Base-by-base conservation (phyloP, 2,113 vertebrate species). In the Bambusicola thoracicus region DNA sequence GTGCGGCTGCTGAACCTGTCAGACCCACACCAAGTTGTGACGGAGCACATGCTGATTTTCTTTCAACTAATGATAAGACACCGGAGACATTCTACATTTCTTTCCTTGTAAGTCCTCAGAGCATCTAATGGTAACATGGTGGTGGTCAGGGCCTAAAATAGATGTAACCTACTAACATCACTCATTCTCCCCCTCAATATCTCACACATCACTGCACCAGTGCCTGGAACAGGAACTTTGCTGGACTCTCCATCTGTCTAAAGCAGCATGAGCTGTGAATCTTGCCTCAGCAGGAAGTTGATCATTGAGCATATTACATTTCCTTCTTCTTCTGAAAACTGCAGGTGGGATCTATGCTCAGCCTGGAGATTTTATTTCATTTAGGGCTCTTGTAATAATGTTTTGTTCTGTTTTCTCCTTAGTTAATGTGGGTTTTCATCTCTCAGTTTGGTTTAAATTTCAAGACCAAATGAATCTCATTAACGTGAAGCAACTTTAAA, bases 31-130 rank as follows among this genome's bases (percentile, higher is more conserved):
- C 34, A 41, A 48, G 46, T 13, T 59, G n/a, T 53, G 16, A 62
- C 8, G 17, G 76, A 85, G 0, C 2, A 46, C 74, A 22, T 2
- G 3, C 11, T 53, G 40, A 24, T 84, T 76, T 69, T 25, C 46
- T 13, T 78, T 40, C 18, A 62, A n/a, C 19, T 43, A 53, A 22
- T 0, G 0, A 27, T 38, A 40, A 44, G 48, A 30, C 0, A 1
- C 8, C 68, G n/a, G 27, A 72, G 16, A 61, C 40, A 36, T 7
- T 34, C 12, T 17, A 29, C 59, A 34, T 76, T 41, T 61, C 24
- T 56, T 67, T 44, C 34, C 61, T 80, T 34, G 2, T 30, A 49
- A n/a, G 6, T 44, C 25, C 27, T 68, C 0, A 0, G 11, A 32
- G 24, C 48, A 40, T 12, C 13, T 65, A 38, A 43, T 13, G 53